Conservation (phyloP, 2,797 vertebrate genomes). For the Gymnocypris eckloni region DNA sequence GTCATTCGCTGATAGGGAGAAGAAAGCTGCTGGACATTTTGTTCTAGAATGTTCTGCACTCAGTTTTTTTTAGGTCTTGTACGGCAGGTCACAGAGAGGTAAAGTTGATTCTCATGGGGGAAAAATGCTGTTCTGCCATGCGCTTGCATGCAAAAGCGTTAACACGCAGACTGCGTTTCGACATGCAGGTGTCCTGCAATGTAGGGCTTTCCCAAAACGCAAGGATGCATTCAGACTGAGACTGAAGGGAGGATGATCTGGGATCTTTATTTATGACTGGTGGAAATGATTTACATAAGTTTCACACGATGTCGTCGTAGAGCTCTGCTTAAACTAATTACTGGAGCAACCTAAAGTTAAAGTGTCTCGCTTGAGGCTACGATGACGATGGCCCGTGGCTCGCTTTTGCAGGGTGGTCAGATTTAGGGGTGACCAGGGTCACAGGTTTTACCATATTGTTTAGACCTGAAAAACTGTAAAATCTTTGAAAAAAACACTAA, state of each 20-base stretch:
- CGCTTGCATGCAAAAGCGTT: neutral
- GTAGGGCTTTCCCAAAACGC: conserved; percentile 31
- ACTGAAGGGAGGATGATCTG: neutral
- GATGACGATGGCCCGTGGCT: neutral
- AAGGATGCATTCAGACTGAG: neutral
- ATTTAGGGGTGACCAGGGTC: neutral
- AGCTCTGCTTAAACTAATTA: neutral
- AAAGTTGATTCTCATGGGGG: conserved; percentile 33
- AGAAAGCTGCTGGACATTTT: conserved; percentile 43
- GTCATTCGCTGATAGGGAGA: conserved; percentile 33
- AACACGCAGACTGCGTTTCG: neutral
- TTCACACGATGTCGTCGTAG: neutral
- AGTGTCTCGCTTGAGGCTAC: neutral
- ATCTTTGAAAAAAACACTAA: too few relatives aligned
- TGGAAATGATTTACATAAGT: neutral
- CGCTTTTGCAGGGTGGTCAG: neutral
- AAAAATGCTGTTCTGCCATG: conserved; percentile 41
- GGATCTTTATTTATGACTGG: neutral
- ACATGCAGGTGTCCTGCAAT: conserved; percentile 2
- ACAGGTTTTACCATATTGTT: neutral
- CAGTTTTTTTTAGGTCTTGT: conserved; percentile 12
- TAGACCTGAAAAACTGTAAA: neutral
- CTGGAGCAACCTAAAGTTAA: neutral
- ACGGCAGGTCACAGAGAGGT: conserved; percentile 54
- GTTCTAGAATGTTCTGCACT: conserved; percentile 45